Base-by-base conservation (phyloP, 2,113 vertebrate genomes). In the Psammodynastes pulverulentus region DNA sequence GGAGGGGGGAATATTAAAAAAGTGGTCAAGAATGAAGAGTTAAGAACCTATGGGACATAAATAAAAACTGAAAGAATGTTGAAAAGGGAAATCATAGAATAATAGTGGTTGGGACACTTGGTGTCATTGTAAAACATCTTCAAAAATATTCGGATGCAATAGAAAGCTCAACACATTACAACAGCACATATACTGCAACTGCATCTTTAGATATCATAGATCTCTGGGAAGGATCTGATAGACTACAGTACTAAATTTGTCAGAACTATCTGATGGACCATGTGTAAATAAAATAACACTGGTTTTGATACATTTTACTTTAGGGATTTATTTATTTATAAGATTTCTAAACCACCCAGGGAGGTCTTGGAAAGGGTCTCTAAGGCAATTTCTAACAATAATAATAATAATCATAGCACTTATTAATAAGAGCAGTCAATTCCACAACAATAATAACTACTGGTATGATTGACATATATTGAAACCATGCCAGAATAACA, bases 1-100 rank as follows among this genome's bases (percentile, higher is more conserved):
- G 91, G 91, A 94, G 92, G 29, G n/a, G 4, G 34, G 72, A 79
- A 79, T 79, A 39, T 79, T 43, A 34, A 79, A 79, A 79, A 79
- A 21, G 15, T 79, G 15, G 17, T 21, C 17, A 9, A 43, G 67
- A 79, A 79, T 79, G 34, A 79, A 72, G 34, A 79, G 72, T 79
- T 79, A 79, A 43, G 34, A 79, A 43, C 34, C 72, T 39, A 21
- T 79, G 34, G 17, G 72, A 43, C 34, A 8, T n/a, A 17, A 67
- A 67, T 67, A n/a, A 72, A 72, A 43, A 79, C 6, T 79, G 72
- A 79, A 39, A 79, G 67, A 79, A 79, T 43, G 72, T 21, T 9
- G 34, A 79, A 79, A 79, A 79, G 67, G 34, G 19, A 79, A 79
- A 39, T 79, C 19, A 34, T 34, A n/a, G 62, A n/a, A n/a, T n/a